Evolutionary conservation across 2,113 vertebrate genomes (phyloP), one percentile per base, ranked within the genome.

Genomic region (Pedionomus torquatus): DNA sequence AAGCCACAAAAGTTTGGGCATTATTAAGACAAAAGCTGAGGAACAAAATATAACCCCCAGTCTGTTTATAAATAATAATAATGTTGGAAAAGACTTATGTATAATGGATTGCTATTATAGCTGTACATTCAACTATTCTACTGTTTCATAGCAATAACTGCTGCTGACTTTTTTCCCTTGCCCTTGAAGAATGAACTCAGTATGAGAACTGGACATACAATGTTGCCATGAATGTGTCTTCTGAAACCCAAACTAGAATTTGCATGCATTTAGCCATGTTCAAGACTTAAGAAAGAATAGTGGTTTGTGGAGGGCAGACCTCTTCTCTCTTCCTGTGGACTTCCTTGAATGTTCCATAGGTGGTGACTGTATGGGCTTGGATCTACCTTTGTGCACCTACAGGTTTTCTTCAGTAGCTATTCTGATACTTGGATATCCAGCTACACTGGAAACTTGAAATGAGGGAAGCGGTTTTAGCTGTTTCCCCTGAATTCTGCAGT

Each of bases 291-390:
- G 33, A 57, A 69, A 80, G 39, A 68, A 24, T 69, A 57, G 24
- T 74, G 39, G 10, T 43, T 71, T 72, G 35, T 44, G 54, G 20
- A 39, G 21, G 55, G 35, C 14, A 68, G 17, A 43, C 16, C 26
- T 44, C 37, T 44, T 74, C 41, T 76, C 2, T 49, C 48, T 87
- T 61, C 31, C 25, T 26, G 19, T 49, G 31, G 26, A 37, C 19
- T 66, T 66, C 46, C 19, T n/a, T 90, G 30, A 33, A 26, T 48
- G 6, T 35, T 81, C n/a, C 19, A 6, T 48, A 17, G 7, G 6
- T 21, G 21, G n/a, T 46, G 35, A 77, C 71, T 0, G 0, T 30
- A 11, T 54, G 37, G 37, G 44, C n/a, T 71, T 3, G 2, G 43
- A 39, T 30, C 8, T 14, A 41, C 44, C 20, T 76, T 70, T 25